Percentiles rank a stretch among this genome's conserved stretches.
phyloP scores from a whole-genome alignment of 2,888 invertebrate species.

The Lapara coniferarum region DNA sequence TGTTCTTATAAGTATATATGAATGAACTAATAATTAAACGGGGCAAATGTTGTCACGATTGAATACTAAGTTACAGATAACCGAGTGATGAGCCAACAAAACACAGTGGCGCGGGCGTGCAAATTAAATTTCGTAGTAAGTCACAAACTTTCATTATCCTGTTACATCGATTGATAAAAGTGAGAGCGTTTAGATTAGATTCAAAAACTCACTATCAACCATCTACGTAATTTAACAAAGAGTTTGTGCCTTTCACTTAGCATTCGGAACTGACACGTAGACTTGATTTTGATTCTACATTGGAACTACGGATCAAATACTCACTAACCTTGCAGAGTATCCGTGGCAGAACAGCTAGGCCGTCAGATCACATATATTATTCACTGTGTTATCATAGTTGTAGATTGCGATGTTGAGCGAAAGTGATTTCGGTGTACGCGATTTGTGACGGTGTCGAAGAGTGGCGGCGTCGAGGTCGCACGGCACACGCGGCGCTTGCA shows the following conservation, averaged over 20 bases:
- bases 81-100: slow-evolving; percentile 6
- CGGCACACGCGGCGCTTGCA: slow-evolving; percentile 58
- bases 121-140: background rate
- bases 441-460: slow-evolving; percentile 56
- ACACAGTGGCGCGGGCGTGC: background rate
- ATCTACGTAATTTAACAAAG: slow-evolving; percentile 73
- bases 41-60: slow-evolving; percentile 7
- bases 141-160: slow-evolving; percentile 18
- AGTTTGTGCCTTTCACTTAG: slow-evolving; percentile 78
- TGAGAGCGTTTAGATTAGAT: slow-evolving; percentile 40
- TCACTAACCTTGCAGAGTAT: slow-evolving; percentile 64
- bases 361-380: slow-evolving; percentile 55
- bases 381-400: slow-evolving; percentile 67
- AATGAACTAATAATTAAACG: background rate
- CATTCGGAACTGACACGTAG: slow-evolving; percentile 78
- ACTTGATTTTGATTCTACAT: slow-evolving; percentile 64
- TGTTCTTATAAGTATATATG: background rate
- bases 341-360: slow-evolving; percentile 48
- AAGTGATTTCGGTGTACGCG: slow-evolving; percentile 65
- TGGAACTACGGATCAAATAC: slow-evolving; percentile 51
- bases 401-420: slow-evolving; percentile 56
- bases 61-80: slow-evolving; percentile 16
- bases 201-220: slow-evolving; percentile 57
- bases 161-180: slow-evolving; percentile 33
- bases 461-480: slow-evolving; percentile 33